These are phyloP conservation scores for Latrodectus geometricus DNA, from an alignment of 1,140 invertebrate species.

Conservation along the genomic window DNA sequence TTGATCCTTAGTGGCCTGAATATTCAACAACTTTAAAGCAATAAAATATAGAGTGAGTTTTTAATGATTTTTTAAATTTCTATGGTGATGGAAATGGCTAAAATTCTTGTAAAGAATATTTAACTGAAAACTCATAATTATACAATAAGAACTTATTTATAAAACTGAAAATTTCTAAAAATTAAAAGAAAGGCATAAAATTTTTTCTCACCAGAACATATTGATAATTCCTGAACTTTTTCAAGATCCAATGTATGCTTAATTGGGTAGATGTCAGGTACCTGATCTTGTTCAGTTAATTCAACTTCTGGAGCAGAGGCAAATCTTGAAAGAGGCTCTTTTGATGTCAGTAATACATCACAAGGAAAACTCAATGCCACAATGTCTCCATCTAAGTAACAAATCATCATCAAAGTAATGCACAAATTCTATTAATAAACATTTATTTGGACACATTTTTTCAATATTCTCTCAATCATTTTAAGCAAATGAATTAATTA, in stretches of 20 bases:
- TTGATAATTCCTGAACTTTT: not conserved
- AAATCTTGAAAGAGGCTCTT: constrained; percentile 27
- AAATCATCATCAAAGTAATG: not conserved
- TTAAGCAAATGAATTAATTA: no score
- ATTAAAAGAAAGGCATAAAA: not conserved
- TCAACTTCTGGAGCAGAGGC: constrained; percentile 6
- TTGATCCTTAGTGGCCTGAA: no score
- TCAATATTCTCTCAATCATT: no score
- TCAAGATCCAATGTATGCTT: constrained; percentile 49
- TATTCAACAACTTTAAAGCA: no score
- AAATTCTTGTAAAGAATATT: not conserved
- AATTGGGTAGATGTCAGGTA: constrained; percentile 45
- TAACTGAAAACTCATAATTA: no score
- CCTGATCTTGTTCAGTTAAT: constrained; percentile 7
- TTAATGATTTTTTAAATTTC: not conserved
- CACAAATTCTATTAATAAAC: no score
- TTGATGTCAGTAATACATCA: constrained; percentile 21
- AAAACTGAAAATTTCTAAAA: not conserved
- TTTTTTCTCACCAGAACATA: not conserved
- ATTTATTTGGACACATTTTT: no score
- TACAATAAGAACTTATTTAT: no score
- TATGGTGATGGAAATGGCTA: not conserved
- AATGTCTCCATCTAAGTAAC: constrained; percentile 9
- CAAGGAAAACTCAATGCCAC: constrained; percentile 27
- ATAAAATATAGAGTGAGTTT: no score